Percentiles rank a stretch among this genome's conserved stretches.
Conservation (phyloP, 2,888 invertebrate genomes). For the Stenichneumon culpator region DNA sequence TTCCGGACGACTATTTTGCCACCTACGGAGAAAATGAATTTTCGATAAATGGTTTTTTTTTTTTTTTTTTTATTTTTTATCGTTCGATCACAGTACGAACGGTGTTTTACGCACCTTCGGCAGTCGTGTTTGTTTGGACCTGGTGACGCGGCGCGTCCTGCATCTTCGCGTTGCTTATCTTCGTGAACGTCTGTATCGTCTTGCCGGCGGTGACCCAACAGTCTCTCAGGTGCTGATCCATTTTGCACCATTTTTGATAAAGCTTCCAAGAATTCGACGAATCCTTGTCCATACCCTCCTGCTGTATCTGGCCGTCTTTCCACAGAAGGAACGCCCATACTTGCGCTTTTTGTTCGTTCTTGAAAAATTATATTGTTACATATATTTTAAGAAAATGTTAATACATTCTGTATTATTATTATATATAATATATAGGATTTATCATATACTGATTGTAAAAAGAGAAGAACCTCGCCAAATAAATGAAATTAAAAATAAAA, state of each 20-base stretch:
- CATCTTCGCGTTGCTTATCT: constrained; percentile 90
- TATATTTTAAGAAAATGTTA: too few species aligned
- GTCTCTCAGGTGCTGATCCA: constrained; percentile 90
- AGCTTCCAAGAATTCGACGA: constrained; percentile 91
- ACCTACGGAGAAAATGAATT: constrained; percentile 65
- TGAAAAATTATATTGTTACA: constrained; percentile 57
- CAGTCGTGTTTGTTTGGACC: constrained; percentile 63
- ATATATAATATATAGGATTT: too few species aligned
- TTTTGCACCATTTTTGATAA: constrained; percentile 94
- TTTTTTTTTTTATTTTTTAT: not conserved
- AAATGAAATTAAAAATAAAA: too few species aligned
- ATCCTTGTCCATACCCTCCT: constrained; percentile 85
- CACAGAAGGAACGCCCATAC: constrained; percentile 94
- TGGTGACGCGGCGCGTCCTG: constrained; percentile 85
- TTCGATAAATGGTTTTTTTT: not conserved
- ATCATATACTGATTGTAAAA: too few species aligned
- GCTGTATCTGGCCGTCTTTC: constrained; percentile 89
- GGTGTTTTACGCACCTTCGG: constrained; percentile 72
- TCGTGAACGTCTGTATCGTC: constrained; percentile 90
- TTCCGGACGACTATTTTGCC: constrained; percentile 82
- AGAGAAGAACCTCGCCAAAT: too few species aligned
- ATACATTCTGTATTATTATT: too few species aligned
- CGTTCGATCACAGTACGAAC: not conserved
- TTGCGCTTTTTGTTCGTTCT: constrained; percentile 92
- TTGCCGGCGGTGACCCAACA: constrained; percentile 93